Evolutionary conservation across 2,113 vertebrate species (phyloP), one percentile per base, ranked within the genome.

Genomic region (Caloenas nicobarica): DNA sequence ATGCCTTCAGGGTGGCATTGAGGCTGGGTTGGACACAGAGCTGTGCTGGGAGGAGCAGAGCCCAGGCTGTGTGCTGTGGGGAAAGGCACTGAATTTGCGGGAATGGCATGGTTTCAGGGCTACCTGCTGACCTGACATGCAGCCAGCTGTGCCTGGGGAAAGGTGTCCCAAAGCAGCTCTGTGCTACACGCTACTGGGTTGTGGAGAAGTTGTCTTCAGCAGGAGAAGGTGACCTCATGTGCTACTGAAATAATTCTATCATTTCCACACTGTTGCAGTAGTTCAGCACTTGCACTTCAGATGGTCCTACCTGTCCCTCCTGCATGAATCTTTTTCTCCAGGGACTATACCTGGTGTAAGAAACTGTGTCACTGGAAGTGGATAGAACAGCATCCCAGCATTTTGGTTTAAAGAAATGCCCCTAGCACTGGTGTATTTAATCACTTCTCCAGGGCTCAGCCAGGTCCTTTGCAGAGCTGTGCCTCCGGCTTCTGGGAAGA

Each of bases 181-280:
- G 61, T 56, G 42, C 50, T n/a, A 18, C 8, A 2, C 7, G 22
- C 50, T 11, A 4, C 48, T 26, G 42, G 48, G 66, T 61, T 24
- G 57, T 0, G 2, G 53, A 58, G 57, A 50, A n/a, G 51, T 48
- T 46, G 48, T 48, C 81, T 72, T 79, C 70, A 36, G 79, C 74
- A 81, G 87, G 77, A 90, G 62, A 85, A 82, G 90, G 13, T 84
- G 26, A 53, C 80, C 81, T 89, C 21, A n/a, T 62, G 23, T 21
- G 36, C 56, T 88, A 33, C 44, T 16, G 46, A 81, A 84, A 58
- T 66, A 33, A 90, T 58, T 54, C 40, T 53, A 13, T 91, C 33
- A 16, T 31, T 86, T 91, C 65, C 77, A 68, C 22, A 7, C 31
- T 3, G 16, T n/a, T 78, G 86, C 65, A 74, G 61, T 57, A 24